Conservation (phyloP, 2,888 invertebrate genomes). For the Corbicula japonica region DNA sequence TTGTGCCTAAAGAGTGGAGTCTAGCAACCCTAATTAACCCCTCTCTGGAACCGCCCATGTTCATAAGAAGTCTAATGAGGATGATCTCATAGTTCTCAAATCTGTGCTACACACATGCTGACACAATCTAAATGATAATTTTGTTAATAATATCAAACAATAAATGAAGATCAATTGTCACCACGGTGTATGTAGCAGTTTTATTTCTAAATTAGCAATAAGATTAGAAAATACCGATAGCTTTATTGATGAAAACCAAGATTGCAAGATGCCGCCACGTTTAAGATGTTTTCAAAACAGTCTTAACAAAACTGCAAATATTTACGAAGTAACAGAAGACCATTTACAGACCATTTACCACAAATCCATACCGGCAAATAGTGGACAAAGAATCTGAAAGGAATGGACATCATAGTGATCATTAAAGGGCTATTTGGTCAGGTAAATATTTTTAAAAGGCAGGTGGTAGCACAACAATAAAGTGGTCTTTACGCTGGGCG, state of each 20-base stretch:
- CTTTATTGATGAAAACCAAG: not conserved
- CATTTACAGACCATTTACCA: constrained; percentile 6
- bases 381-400: constrained; percentile 44
- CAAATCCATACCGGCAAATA: constrained; percentile 22
- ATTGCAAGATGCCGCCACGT: constrained; percentile 34
- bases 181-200: no score
- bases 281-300: constrained; percentile 33
- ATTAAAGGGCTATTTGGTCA: constrained; percentile 56
- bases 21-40: no score
- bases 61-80: no score
- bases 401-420: constrained; percentile 34
- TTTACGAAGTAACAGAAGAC: constrained; percentile 27
- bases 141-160: no score
- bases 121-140: no score
- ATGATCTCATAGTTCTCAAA: no score
- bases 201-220: no score
- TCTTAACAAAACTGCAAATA: constrained; percentile 43
- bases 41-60: no score
- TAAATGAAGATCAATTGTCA: no score
- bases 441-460: constrained; percentile 59
- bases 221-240: no score
- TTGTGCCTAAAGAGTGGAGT: no score
- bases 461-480: constrained; percentile 44
- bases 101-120: no score
- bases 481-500: not conserved